Conservation (phyloP, 2,888 invertebrate genomes). For the Tetramorium bicarinatum region DNA sequence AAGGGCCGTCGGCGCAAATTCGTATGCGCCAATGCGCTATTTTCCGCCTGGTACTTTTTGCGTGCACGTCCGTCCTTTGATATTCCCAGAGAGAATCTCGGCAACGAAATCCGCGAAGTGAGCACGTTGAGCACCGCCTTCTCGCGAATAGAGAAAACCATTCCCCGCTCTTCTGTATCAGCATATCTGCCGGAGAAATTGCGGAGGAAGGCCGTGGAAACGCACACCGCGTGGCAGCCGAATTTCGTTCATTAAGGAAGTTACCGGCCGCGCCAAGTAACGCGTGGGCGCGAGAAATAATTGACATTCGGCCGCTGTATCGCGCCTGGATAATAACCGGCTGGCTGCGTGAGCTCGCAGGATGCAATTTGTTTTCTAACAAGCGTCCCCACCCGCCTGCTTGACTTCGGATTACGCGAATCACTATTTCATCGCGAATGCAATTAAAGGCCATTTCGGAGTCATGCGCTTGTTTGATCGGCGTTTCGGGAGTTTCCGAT, state of each 20-base stretch:
- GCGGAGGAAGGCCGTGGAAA: conserved; percentile 28
- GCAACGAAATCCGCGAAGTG: conserved; percentile 29
- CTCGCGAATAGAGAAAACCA: conserved; percentile 29
- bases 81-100: too few species aligned
- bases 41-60: conserved; percentile 64
- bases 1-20: conserved; percentile 40
- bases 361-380: conserved; percentile 55
- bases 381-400: conserved; percentile 8
- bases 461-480: conserved; percentile 16
- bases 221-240: conserved; percentile 31
- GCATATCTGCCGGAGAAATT: conserved; percentile 53
- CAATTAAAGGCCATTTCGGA: conserved; percentile 32
- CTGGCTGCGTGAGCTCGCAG: conserved; percentile 28
- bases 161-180: conserved; percentile 53
- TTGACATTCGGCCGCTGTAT: conserved; percentile 49
- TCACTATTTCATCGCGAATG: conserved; percentile 30
- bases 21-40: conserved; percentile 60
- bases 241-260: conserved; percentile 65
- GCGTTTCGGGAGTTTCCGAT: neutral
- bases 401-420: conserved; percentile 34
- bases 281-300: conserved; percentile 32
- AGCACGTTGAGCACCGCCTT: conserved; percentile 31
- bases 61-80: conserved; percentile 39
- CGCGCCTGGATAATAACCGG: conserved; percentile 41
- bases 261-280: conserved; percentile 46